phyloP scores from a whole-genome alignment of 2,888 invertebrate species.

The Limenitis camilla region DNA sequence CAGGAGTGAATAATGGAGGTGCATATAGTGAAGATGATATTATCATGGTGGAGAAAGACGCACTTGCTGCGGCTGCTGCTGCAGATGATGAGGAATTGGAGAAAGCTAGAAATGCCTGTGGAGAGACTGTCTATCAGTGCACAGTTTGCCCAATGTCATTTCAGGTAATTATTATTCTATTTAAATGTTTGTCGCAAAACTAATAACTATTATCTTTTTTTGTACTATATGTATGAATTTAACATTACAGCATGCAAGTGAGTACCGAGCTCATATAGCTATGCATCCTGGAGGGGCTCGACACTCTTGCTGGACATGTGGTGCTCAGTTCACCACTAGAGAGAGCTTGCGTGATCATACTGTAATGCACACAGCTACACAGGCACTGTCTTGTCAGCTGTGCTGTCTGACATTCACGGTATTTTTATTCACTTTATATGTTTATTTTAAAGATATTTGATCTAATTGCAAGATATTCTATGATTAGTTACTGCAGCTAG shows the following conservation, averaged over 20 bases:
- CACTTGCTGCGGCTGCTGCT: conserved; percentile 48
- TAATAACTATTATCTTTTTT: no score
- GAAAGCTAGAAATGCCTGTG: conserved; percentile 46
- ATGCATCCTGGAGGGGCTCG: conserved; percentile 41
- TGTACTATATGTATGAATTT: no score
- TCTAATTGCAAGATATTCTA: no score
- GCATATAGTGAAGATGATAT: conserved; percentile 62
- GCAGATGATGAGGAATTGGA: conserved; percentile 52
- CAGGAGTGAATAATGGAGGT: conserved; percentile 39
- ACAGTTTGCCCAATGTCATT: conserved; percentile 58
- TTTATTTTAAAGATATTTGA: no score
- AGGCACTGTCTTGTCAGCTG: conserved; percentile 35
- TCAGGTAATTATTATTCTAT: conserved; percentile 33
- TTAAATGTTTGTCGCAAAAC: no score
- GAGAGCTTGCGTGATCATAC: conserved; percentile 36
- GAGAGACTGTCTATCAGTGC: conserved; percentile 60
- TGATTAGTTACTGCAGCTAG: no score
- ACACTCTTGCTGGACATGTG: conserved; percentile 66
- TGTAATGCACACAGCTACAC: conserved; percentile 31
- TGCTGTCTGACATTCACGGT: no score
- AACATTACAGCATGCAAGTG: conserved; percentile 36
- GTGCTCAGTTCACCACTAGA: conserved; percentile 44
- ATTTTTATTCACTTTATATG: no score
- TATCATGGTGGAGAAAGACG: conserved; percentile 61
- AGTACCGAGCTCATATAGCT: conserved; percentile 43